A percentile compares a stretch with the other conserved stretches of the same genome.
Conservation (phyloP, 2,113 vertebrate genomes). For the Rousettus leschenaultii region DNA sequence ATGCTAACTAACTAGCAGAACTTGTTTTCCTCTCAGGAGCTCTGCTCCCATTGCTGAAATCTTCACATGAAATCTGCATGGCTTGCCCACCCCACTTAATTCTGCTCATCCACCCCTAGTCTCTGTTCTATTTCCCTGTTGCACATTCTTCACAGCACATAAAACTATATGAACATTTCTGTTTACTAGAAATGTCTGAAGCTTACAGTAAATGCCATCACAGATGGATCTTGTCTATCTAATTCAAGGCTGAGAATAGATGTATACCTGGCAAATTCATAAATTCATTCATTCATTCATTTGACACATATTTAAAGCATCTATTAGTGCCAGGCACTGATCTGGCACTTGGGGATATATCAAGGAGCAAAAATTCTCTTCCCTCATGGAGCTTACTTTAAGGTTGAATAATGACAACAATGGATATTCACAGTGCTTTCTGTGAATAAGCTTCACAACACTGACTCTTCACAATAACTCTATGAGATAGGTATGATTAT, state of each 20-base stretch:
- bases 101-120: neutral
- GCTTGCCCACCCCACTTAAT: neutral
- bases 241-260: neutral
- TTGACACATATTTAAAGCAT: neutral
- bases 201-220: neutral
- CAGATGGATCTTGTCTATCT: neutral
- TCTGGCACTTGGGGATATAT: neutral
- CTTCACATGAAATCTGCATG: neutral
- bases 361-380: neutral
- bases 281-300: neutral
- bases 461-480: neutral
- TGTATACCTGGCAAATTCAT: neutral
- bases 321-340: neutral
- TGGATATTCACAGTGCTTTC: neutral
- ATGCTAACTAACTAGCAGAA: accelerated
- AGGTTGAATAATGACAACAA: neutral
- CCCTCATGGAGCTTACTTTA: neutral
- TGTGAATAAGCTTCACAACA: neutral
- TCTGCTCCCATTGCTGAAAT: neutral
- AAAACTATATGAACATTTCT: neutral
- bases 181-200: neutral
- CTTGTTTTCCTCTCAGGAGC: neutral
- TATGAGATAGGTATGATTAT: neutral
- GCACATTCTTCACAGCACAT: neutral
- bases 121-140: neutral